Evolutionary conservation across 1,140 invertebrate genomes (phyloP), one percentile per base, ranked within the genome.

Genomic region (Stegodyphus mimosarum): DNA sequence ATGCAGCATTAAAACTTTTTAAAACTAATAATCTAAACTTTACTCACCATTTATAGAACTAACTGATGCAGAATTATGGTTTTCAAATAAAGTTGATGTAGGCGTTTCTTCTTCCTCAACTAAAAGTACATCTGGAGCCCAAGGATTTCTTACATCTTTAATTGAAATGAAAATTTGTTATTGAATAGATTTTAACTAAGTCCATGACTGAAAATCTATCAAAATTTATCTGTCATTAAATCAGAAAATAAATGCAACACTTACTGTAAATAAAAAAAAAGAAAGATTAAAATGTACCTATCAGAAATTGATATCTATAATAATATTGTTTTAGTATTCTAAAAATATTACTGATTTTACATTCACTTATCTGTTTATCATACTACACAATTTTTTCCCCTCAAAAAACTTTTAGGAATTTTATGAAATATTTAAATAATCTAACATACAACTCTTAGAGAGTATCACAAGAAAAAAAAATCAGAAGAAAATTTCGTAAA

Each of bases 101-200:
- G n/a, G n/a, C n/a, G 63, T 7, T 51, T 33, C 50, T 7, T 84
- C 72, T 70, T n/a, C 6, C n/a, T 84, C 72, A 6, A 84, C 71
- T 10, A 84, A 18, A 17, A 84, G 52, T 50, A 84, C 73, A 84
- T 84, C 81, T 17, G 81, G 81, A 15, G 72, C 49, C 81, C 72
- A 70, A 52, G 64, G 81, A 69, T 53, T 84, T 4, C 15, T 55
- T 6, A 10, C 10, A 17, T 74, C 72, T 74, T 48, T 15, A 33
- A 33, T 33, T 33, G 33, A 67, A 18, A 18, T 67, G 9, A 18
- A 67, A n/a, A 18, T 67, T n/a, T n/a, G n/a, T n/a, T n/a, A n/a
- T n/a, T 7, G 6, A 18, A 18, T 17, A 15, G n/a, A n/a, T n/a
- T n/a, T n/a, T n/a, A 9, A 15, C 55, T 11, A 60, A 60, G 10